Conservation (phyloP, 2,113 vertebrate species). For the Siniperca chuatsi region DNA sequence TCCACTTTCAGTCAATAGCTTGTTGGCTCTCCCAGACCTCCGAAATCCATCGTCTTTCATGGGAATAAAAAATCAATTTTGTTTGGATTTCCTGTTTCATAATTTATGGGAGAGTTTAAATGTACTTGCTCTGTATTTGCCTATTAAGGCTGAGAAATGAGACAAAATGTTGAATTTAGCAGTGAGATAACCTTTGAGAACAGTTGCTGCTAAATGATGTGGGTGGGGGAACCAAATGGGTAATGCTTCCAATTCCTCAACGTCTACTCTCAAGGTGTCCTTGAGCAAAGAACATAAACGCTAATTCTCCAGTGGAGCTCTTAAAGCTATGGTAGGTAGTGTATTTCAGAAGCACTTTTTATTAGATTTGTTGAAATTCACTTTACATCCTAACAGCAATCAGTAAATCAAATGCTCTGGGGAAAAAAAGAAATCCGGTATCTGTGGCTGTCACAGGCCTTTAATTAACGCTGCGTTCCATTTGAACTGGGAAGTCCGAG, state of each 20-base stretch:
- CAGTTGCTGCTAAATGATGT: constrained; percentile 57
- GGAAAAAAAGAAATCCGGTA: no score
- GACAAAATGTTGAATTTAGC: constrained; percentile 52
- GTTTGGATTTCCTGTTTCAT: constrained; percentile 26
- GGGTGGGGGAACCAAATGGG: constrained; percentile 42
- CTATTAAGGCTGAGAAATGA: constrained; percentile 45
- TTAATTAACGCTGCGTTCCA: no score
- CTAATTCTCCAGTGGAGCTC: constrained; percentile 8
- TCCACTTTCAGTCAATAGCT: constrained; percentile 8
- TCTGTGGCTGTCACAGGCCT: no score
- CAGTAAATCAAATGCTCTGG: no score
- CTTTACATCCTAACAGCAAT: no score
- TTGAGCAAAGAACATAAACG: constrained; percentile 18
- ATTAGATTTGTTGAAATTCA: no score
- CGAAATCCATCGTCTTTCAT: constrained; percentile 1
- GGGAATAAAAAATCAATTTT: constrained; percentile 43
- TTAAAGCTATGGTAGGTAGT: background rate
- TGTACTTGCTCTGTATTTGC: constrained; percentile 42
- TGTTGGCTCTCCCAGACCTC: constrained; percentile 8
- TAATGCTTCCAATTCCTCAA: constrained; percentile 45
- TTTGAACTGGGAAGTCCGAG: no score
- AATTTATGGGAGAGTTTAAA: constrained; percentile 52
- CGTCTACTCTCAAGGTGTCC: constrained; percentile 32
- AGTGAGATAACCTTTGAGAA: constrained; percentile 60
- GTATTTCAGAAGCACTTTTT: no score